Evolutionary conservation across 2,797 vertebrate genomes (phyloP), one percentile per base, ranked within the genome.

Genomic region (Gouania willdenowi): DNA sequence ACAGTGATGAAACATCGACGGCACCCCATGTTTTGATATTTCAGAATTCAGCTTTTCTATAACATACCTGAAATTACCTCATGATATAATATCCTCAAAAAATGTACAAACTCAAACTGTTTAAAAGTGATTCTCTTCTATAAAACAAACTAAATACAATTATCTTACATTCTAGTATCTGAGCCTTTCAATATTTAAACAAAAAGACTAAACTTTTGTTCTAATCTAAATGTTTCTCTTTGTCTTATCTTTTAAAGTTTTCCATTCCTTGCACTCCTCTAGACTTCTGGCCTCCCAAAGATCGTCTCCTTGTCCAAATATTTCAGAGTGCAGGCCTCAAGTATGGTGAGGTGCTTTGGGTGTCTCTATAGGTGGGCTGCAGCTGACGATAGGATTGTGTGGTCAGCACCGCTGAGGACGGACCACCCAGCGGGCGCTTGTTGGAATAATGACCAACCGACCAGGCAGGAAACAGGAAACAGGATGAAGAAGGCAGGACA

Each of bases 351-450:
- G 81, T 78, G 58, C 77, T 70, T 43, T 37, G 71, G 82, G 84
- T 70, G 75, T 71, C 79, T 87, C 76, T 68, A 82, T 70, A 57
- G 62, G 81, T 66, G 69, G 83, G 71, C 84, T 79, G 63, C 59
- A 66, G 66, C 69, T 80, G 65, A 87, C 74, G 79, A 83, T 55
- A 75, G 68, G 60, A 79, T 72, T 71, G 67, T 80, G 80, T 66
- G 84, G 74, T 80, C 71, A 81, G 80, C 58, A 46, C 40, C 42
- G 68, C 67, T 34, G 75, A 82, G 66, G 48, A 19, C 69, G 66
- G 87, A 90, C 86, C 86, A 91, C 81, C 83, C 87, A 90, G 69
- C 66, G 71, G 55, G 69, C 60, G 64, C 65, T 81, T 66, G 78
- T 73, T 18, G 67, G 69, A 67, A 71, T 69, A 71, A 65, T 71